phyloP scores from a whole-genome alignment of 1,140 invertebrate genomes.

The Heliconius congener region DNA sequence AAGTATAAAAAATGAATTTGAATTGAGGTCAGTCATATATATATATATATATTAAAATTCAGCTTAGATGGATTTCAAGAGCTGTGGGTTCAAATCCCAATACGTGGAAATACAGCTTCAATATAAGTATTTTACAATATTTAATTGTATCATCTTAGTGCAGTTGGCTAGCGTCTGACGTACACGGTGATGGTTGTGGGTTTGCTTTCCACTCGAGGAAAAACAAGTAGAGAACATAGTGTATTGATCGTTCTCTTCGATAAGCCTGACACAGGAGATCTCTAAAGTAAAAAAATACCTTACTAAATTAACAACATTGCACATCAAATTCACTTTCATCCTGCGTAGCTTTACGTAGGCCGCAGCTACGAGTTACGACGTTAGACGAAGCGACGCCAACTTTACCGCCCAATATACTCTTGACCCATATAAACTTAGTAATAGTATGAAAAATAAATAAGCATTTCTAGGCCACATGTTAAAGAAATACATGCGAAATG shows the following conservation, averaged over 20 bases:
- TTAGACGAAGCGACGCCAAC: constrained; percentile 4
- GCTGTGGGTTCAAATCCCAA: no score
- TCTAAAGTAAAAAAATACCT: background rate
- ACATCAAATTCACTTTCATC: constrained; percentile 8
- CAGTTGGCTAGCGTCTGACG: no score
- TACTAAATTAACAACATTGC: background rate
- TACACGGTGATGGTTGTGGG: background rate
- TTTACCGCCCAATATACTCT: constrained; percentile 2
- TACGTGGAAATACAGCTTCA: no score
- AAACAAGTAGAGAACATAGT: background rate
- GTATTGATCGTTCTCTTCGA: background rate
- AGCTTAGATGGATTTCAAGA: no score
- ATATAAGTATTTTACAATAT: no score
- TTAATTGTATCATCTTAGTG: no score
- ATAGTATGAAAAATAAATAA: constrained; percentile 8
- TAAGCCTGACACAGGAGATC: background rate
- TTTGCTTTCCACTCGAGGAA: background rate
- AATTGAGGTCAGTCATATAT: no score
- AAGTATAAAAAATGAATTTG: no score
- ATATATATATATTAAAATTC: no score
- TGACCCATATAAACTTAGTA: constrained; percentile 6
- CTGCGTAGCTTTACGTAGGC: background rate
- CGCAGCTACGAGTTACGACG: constrained; percentile 6
- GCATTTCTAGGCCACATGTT: background rate
- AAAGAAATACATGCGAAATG: background rate